Evolutionary conservation across 1,140 invertebrate species (phyloP).

Genomic region (Drosophila elegans): DNA sequence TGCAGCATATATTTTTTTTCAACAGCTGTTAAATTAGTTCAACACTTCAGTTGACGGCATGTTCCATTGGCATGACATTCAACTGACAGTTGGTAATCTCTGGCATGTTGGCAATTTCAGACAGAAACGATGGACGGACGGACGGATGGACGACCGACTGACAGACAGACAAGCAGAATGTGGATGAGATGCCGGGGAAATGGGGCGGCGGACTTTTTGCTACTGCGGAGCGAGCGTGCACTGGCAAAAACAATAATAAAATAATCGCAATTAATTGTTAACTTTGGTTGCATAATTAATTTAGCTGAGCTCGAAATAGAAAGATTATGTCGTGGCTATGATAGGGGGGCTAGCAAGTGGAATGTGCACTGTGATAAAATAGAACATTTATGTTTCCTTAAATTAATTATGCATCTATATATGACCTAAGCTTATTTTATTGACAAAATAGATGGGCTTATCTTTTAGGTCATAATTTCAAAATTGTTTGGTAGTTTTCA

Average conservation of each 20-base stretch:
- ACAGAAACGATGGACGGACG: slow-evolving; percentile 54
- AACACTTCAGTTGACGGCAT: slow-evolving; percentile 85
- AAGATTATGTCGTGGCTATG: slow-evolving; percentile 26
- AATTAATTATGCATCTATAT: too few species aligned
- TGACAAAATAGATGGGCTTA: too few species aligned
- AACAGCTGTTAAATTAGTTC: slow-evolving; percentile 85
- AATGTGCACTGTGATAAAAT: background rate
- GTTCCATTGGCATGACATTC: slow-evolving; percentile 84
- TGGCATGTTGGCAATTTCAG: slow-evolving; percentile 85
- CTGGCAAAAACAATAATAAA: slow-evolving; percentile 47
- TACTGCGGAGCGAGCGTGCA: slow-evolving; percentile 47
- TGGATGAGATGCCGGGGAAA: slow-evolving; percentile 21
- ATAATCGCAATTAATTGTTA: slow-evolving; percentile 40
- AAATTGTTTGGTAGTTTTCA: too few species aligned
- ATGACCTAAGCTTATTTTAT: too few species aligned
- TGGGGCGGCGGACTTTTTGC: slow-evolving; percentile 21
- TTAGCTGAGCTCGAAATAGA: slow-evolving; percentile 13
- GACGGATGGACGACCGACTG: slow-evolving; percentile 28
- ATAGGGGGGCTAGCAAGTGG: background rate
- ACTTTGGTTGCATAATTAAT: slow-evolving; percentile 45
- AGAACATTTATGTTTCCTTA: background rate
- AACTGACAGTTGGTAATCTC: slow-evolving; percentile 85
- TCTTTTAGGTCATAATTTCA: too few species aligned
- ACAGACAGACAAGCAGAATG: slow-evolving; percentile 49
- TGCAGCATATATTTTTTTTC: slow-evolving; percentile 71